Percentiles rank a stretch among this genome's conserved stretches.
Evolutionary conservation across 2,888 invertebrate genomes (phyloP).

Genomic region (Ormia ochracea): DNA sequence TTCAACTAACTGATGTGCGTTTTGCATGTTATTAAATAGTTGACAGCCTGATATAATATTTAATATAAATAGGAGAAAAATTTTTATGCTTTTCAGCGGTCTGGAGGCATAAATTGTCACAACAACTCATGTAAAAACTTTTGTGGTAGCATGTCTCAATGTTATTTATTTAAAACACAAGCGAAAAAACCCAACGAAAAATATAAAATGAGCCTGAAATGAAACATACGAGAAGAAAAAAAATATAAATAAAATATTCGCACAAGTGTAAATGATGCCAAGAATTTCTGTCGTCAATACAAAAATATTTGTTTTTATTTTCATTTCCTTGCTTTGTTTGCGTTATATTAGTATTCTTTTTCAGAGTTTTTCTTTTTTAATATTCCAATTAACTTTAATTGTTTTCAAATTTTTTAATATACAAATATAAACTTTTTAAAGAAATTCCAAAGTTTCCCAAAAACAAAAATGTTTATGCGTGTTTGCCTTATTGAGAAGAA

Average conservation of each 20-base stretch:
- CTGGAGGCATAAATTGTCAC: constrained; percentile 1
- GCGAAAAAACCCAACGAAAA: not conserved
- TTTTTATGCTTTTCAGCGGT: constrained; percentile 27
- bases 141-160: constrained; percentile 52
- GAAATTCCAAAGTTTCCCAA: constrained; percentile 40
- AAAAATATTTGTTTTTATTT: not conserved
- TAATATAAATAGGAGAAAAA: not conserved
- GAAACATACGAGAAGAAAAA: too few species aligned
- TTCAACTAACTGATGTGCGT: constrained; percentile 50
- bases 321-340: too few species aligned
- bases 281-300: constrained; percentile 15
- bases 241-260: not conserved
- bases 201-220: not conserved
- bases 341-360: constrained; percentile 7
- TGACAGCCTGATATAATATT: constrained; percentile 19
- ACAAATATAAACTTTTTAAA: constrained; percentile 49
- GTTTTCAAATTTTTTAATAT: constrained; percentile 60
- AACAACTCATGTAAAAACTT: constrained; percentile 4
- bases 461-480: not conserved
- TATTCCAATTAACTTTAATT: constrained; percentile 54
- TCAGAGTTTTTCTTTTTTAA: not conserved
- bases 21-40: constrained; percentile 58
- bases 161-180: constrained; percentile 52
- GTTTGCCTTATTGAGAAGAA: not conserved
- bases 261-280: not conserved